Evolutionary conservation across 2,797 vertebrate genomes (phyloP).

Genomic region (Peromyscus melanophrys): DNA sequence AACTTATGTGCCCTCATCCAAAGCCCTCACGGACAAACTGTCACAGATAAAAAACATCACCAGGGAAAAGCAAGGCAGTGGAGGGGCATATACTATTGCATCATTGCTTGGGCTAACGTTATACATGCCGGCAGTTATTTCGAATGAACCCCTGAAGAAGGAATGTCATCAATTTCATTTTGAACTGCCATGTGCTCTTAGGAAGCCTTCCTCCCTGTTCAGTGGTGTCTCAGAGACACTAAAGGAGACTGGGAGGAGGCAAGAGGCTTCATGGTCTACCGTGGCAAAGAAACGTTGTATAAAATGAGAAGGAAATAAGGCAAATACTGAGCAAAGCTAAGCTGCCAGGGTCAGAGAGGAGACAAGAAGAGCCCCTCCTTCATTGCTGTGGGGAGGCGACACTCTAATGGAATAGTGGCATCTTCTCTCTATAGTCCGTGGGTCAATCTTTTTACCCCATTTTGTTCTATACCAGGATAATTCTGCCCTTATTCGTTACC

Average conservation of each 20-base stretch:
- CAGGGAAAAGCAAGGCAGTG: neutral
- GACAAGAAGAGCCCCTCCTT: neutral
- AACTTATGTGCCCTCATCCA: neutral
- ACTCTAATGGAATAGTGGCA: neutral
- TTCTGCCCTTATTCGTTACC: neutral
- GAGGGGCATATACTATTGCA: neutral
- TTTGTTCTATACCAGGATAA: neutral
- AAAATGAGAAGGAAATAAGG: constrained; percentile 19
- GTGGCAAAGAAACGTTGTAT: neutral
- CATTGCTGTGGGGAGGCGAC: too few relatives aligned
- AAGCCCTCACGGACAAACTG: constrained; percentile 32
- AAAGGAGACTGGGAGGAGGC: neutral
- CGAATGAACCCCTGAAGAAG: neutral
- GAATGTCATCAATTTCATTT: neutral
- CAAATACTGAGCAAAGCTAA: neutral
- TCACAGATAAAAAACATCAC: neutral
- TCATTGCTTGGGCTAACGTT: neutral
- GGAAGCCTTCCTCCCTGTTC: neutral
- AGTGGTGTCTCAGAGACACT: neutral
- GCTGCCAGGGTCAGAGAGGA: neutral
- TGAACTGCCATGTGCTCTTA: neutral
- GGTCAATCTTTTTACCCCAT: neutral
- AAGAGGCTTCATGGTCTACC: neutral
- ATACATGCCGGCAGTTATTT: neutral
- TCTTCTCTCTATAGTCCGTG: neutral